Evolutionary conservation across 2,797 vertebrate genomes (phyloP).

Genomic region (Siniperca scherzeri): DNA sequence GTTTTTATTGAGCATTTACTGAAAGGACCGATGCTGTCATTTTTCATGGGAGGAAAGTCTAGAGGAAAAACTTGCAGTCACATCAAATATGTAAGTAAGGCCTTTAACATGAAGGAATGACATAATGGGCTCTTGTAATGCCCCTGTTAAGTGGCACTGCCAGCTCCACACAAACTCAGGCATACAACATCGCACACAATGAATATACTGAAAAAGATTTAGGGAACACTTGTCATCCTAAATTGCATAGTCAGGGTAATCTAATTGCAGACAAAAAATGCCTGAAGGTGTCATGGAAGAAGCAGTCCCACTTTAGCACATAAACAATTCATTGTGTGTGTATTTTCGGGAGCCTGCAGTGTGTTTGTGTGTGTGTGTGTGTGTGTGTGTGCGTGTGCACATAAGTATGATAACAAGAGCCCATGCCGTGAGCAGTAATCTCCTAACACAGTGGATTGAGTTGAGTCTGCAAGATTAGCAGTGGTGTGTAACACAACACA

Average conservation of each 20-base stretch:
- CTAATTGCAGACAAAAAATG: constrained; percentile 64
- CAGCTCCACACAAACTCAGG: constrained; percentile 8
- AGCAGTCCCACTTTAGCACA: constrained; percentile 56
- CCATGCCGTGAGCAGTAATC: constrained; percentile 76
- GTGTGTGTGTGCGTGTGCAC: not conserved
- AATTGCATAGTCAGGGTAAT: constrained; percentile 63
- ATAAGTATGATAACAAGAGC: constrained; percentile 61
- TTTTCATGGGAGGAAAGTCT: not conserved
- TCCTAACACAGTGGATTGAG: constrained; percentile 78
- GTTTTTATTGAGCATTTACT: not conserved
- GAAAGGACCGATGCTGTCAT: not conserved
- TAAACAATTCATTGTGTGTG: constrained; percentile 70
- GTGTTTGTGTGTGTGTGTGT: not conserved
- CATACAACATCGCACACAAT: constrained; percentile 3
- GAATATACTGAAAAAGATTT: constrained; percentile 35
- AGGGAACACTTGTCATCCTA: constrained; percentile 48
- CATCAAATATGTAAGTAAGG: not conserved
- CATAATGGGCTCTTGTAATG: not conserved
- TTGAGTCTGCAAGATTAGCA: constrained; percentile 79
- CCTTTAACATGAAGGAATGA: not conserved
- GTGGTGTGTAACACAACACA: constrained; percentile 76
- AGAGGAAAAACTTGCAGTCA: not conserved
- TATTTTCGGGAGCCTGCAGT: constrained; percentile 32
- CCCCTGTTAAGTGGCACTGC: not conserved
- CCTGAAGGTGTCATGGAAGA: constrained; percentile 60